phyloP scores from a whole-genome alignment of 1,140 invertebrate genomes.

The Thereuonema tuberculata region DNA sequence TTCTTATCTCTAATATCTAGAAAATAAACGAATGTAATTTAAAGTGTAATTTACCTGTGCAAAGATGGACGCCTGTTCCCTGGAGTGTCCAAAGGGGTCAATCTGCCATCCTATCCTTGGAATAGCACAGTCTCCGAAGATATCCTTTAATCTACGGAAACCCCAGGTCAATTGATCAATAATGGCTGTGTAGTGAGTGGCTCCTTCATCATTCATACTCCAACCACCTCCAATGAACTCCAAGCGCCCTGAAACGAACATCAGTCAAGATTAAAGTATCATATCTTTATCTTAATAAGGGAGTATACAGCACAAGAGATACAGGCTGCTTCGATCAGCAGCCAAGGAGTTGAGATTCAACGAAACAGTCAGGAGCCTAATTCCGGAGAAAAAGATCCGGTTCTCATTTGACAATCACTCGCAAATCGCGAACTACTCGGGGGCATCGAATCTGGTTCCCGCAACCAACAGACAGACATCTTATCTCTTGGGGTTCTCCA shows the following conservation, averaged over 20 bases:
- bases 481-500: too few species aligned
- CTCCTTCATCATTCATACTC: slow-evolving; percentile 91
- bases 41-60: slow-evolving; percentile 31
- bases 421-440: too few species aligned
- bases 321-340: too few species aligned
- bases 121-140: slow-evolving; percentile 43
- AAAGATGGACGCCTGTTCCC: slow-evolving; percentile 40
- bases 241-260: slow-evolving; percentile 47
- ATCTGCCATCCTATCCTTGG: slow-evolving; percentile 45
- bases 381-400: too few species aligned
- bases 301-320: too few species aligned
- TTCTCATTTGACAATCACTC: too few species aligned
- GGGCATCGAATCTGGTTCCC: too few species aligned
- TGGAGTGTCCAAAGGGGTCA: too few species aligned
- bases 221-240: slow-evolving; percentile 77
- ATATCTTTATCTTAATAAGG: slow-evolving; percentile 6
- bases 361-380: too few species aligned
- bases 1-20: neutral
- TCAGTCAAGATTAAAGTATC: slow-evolving; percentile 5
- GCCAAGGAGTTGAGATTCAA: too few species aligned
- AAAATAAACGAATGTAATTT: neutral
- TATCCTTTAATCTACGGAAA: slow-evolving; percentile 35
- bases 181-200: slow-evolving; percentile 78
- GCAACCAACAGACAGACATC: too few species aligned
- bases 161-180: slow-evolving; percentile 75